A percentile compares a stretch with the other conserved stretches of the same genome.
phyloP scores from a whole-genome alignment of 64 coral and sea anemone genomes.

The Astreopora myriophthalma region DNA sequence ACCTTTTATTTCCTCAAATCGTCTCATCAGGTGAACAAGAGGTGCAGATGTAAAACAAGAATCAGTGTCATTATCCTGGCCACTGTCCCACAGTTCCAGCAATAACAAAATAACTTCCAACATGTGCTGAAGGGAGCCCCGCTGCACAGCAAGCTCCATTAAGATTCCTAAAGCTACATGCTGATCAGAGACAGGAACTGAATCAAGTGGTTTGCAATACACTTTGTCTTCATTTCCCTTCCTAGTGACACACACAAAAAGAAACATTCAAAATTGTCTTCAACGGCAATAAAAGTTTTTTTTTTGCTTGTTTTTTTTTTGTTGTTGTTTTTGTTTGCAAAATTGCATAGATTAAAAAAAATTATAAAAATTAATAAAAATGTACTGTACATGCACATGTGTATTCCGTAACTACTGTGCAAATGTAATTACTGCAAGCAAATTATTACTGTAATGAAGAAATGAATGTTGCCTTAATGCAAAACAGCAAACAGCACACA shows the following conservation, averaged over 20 bases:
- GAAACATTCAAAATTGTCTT: not conserved
- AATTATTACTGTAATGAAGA: too few relatives aligned
- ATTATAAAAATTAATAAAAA: too few relatives aligned
- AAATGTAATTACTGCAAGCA: too few relatives aligned
- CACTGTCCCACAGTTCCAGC: slow-evolving; percentile 95
- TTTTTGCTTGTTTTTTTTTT: too few relatives aligned
- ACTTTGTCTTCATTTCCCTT: slow-evolving; percentile 95
- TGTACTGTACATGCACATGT: too few relatives aligned
- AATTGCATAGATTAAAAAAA: too few relatives aligned
- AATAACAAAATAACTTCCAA: slow-evolving; percentile 81
- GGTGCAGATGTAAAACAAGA: slow-evolving; percentile 94
- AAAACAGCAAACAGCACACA: too few relatives aligned
- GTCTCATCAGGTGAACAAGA: slow-evolving; percentile 78
- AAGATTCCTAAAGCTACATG: slow-evolving; percentile 94
- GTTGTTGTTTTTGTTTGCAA: too few relatives aligned
- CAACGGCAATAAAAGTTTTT: too few relatives aligned
- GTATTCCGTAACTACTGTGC: too few relatives aligned
- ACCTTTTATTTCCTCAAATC: slow-evolving; percentile 79
- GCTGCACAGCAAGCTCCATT: slow-evolving; percentile 88
- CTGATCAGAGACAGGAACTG: slow-evolving; percentile 92
- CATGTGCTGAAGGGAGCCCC: slow-evolving; percentile 90
- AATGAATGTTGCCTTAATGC: too few relatives aligned
- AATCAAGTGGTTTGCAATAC: slow-evolving; percentile 90
- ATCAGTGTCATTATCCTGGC: slow-evolving; percentile 96
- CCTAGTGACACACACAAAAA: slow-evolving; percentile 14